These are phyloP conservation scores for Knipowitschia caucasica DNA, from an alignment of 2,797 vertebrate species.

Conservation along the genomic window DNA sequence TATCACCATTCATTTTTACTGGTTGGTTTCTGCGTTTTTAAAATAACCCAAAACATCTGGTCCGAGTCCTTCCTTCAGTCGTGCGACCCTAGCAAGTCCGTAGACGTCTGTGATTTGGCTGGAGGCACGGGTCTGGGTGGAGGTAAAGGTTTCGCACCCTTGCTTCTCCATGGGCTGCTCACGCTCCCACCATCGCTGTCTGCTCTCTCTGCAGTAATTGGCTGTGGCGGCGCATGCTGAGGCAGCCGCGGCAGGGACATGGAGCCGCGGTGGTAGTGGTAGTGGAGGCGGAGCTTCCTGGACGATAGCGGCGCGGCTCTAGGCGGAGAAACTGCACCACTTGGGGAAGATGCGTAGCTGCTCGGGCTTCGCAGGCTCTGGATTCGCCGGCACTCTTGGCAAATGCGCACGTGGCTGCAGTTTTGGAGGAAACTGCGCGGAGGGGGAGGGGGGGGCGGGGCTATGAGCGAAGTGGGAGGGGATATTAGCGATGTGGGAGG, in stretches of 20 bases:
- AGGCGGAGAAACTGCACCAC: no score
- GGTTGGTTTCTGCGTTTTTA: no score
- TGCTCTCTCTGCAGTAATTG: conserved; percentile 65
- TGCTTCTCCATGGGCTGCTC: conserved; percentile 57
- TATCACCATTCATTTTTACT: no score
- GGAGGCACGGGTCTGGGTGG: conserved; percentile 65
- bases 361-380: conserved; percentile 77
- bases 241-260: conserved; percentile 73
- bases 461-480: conserved; percentile 28
- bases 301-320: no score
- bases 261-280: conserved; percentile 58
- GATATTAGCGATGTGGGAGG: conserved; percentile 18
- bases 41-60: background rate
- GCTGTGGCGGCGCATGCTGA: conserved; percentile 47
- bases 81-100: conserved; percentile 66
- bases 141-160: conserved; percentile 50
- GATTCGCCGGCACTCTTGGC: conserved; percentile 88
- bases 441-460: conserved; percentile 47
- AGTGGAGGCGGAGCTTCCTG: conserved; percentile 41
- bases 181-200: conserved; percentile 68
- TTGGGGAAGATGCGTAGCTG: conserved; percentile 37
- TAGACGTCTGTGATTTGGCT: conserved; percentile 50
- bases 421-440: conserved; percentile 68
- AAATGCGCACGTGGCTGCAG: conserved; percentile 87
- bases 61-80: conserved; percentile 40